Evolutionary conservation across 2,888 invertebrate species (phyloP), one percentile per base, ranked within the genome.

Genomic region (Sympetrum striolatum): DNA sequence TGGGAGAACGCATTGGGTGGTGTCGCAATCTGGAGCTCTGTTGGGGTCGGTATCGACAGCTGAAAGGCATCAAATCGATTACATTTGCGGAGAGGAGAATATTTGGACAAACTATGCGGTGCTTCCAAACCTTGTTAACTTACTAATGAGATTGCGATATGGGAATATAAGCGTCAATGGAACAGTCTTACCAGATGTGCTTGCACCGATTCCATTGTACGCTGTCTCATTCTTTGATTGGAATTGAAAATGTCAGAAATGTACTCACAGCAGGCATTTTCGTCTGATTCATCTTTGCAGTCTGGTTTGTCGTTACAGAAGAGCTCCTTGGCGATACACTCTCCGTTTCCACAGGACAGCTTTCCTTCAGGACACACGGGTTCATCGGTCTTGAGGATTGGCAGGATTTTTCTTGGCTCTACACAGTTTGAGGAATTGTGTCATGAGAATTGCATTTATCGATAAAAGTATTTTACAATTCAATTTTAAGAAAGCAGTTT

Each of bases 281-380:
- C 98, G 93, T 98, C 98, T 90, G 98, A 98, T 93, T 98, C 98
- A 93, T 98, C 98, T 93, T 97, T 97, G 95, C 98, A 98, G 93
- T 98, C 98, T 90, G 97, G 96, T 94, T 98, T 97, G 93, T 98
- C 98, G 93, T 98, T 98, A 94, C 98, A 98, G 96, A 98, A 98
- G 91, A 98, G 95, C 93, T 97, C 97, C 94, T 97, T 98, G 92
- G 98, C 98, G 91, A 98, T 96, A 94, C 98, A 98, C 93, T 98
- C 98, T 92, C 98, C 98, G 94, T 97, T 97, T 91, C 98, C 98
- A 94, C 98, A 98, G 91, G 98, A 97, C 91, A 98, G 94, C 95
- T 98, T 98, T 91, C 97, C 98, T 93, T 97, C 97, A 25, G 98
- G 97, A 93, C 98, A 98, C 92, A 98, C 96, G 90, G 98, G 98